phyloP scores from a whole-genome alignment of 2,113 vertebrate species.

The Corythornis vintsioides region DNA sequence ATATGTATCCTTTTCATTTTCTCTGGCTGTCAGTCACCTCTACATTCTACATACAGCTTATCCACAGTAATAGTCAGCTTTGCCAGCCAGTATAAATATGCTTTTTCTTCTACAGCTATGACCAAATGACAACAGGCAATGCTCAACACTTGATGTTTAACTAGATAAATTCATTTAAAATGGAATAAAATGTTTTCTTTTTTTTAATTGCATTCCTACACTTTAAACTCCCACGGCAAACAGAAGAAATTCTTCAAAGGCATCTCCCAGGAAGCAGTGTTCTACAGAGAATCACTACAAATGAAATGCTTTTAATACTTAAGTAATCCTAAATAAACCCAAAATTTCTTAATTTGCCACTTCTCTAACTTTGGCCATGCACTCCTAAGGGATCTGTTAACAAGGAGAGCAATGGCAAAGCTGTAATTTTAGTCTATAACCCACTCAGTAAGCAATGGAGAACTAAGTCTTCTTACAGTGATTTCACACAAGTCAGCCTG shows the following conservation, averaged over 20 bases:
- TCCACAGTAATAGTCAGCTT: neutral
- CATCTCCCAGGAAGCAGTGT: neutral
- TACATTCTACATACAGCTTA: neutral
- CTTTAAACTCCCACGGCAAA: neutral
- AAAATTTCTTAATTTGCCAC: neutral
- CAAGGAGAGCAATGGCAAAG: neutral
- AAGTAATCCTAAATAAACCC: neutral
- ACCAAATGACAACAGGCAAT: neutral
- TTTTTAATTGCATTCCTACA: neutral
- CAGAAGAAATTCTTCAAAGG: neutral
- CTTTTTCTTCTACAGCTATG: neutral
- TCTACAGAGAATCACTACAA: neutral
- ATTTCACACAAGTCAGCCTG: neutral
- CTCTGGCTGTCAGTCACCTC: neutral
- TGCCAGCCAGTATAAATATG: neutral
- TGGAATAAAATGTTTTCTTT: neutral
- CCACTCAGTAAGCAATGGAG: neutral
- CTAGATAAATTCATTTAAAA: neutral
- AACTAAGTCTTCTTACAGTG: neutral
- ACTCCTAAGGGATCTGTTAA: neutral
- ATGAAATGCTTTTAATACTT: neutral
- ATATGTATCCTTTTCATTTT: neutral
- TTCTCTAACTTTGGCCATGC: neutral
- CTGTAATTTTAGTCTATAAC: neutral
- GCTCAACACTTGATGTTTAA: neutral